Base-by-base conservation (phyloP, 2,113 vertebrate genomes). In the Dicentrarchus labrax region DNA sequence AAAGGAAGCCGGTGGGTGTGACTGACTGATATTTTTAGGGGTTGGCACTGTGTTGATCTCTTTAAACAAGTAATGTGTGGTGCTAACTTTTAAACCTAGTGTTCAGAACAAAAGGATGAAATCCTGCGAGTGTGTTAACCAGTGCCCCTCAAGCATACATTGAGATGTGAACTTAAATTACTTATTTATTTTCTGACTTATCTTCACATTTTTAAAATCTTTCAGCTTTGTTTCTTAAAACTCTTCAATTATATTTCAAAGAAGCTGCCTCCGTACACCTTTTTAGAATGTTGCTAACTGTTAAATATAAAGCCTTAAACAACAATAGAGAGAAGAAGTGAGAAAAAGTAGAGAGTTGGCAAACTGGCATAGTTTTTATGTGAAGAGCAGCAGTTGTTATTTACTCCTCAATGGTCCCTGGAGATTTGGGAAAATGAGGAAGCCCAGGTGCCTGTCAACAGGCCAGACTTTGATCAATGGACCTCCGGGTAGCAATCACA, bases 391-490 rank as follows among this genome's bases (percentile, higher is more conserved):
- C 71, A 68, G 82, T 72, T 88, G 76, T 88, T 86, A 77, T 84
- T 78, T 85, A 66, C 80, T 79, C 70, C 66, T 81, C 53, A 77
- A 50, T 43, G 65, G 76, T 87, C 80, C 47, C 84, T 22, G 9
- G 82, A 3, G 70, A 41, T 82, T 77, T 56, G 13, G 38, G 72
- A 62, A 80, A 83, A 85, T 73, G 68, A 85, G 76, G 80, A 73
- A 54, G 66, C 60, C 72, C 80, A 86, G 88, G 70, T 82, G 83
- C 69, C 64, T 72, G 83, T 88, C 83, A 86, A 78, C 81, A 43
- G 51, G 43, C 67, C 56, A 57, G 76, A 79, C 86, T 80, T 78
- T 90, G 90, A 88, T 90, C 88, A 86, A 80, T 59, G 74, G 15
- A 36, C 71, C 87, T 84, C 71, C 71, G 65, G 82, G 83, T 69